Evolutionary conservation across 1,140 invertebrate genomes (phyloP).

Genomic region (Anthonomus grandis): DNA sequence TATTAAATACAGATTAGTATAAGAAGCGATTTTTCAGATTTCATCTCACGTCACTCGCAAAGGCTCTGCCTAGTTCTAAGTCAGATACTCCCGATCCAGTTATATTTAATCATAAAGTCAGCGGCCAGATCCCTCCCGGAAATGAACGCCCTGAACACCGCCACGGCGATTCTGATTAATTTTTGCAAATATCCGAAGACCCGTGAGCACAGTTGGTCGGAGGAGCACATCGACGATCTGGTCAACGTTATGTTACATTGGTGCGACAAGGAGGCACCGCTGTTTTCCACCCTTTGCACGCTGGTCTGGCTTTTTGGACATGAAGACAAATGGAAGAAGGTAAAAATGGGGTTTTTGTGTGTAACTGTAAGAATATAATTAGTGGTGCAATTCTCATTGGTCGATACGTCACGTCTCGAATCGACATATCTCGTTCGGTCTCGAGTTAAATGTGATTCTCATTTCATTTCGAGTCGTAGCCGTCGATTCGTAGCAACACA

Average conservation of each 20-base stretch:
- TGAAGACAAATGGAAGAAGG: conserved; percentile 32
- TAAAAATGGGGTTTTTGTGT: no score
- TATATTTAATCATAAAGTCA: conserved; percentile 51
- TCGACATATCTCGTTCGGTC: no score
- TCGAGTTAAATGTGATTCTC: no score
- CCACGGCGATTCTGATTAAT: conserved; percentile 54
- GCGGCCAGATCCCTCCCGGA: conserved; percentile 56
- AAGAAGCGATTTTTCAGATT: conserved; percentile 54
- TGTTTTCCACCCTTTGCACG: conserved; percentile 60
- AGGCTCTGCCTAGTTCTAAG: conserved; percentile 47
- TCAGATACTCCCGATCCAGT: conserved; percentile 46
- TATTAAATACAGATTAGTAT: neutral
- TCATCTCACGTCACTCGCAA: conserved; percentile 53
- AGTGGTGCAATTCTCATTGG: no score
- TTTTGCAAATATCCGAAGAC: conserved; percentile 48
- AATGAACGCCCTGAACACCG: conserved; percentile 51
- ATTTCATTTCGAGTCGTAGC: no score
- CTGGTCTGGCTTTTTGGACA: conserved; percentile 60
- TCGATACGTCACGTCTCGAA: no score
- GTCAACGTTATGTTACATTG: conserved; percentile 57
- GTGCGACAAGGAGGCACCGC: conserved; percentile 59
- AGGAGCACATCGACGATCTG: conserved; percentile 46
- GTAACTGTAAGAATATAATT: no score
- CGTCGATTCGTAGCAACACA: no score
- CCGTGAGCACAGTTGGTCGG: conserved; percentile 27